Evolutionary conservation across 2,113 vertebrate genomes (phyloP).

Genomic region (Serinus canaria): DNA sequence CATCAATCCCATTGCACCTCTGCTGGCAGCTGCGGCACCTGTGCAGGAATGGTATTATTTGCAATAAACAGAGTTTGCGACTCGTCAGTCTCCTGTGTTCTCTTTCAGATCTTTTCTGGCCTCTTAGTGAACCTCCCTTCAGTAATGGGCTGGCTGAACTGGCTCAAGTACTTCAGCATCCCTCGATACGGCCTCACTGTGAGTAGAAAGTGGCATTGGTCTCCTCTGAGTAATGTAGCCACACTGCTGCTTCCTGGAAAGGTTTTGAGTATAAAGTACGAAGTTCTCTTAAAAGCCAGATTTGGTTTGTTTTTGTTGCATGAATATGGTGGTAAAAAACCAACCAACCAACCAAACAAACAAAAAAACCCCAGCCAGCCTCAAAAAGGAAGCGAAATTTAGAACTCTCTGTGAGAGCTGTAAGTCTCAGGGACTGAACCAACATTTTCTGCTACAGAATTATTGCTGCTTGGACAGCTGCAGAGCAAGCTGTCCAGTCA

Average conservation of each 20-base stretch:
- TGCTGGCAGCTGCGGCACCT: neutral
- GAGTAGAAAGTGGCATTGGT: conserved; percentile 1
- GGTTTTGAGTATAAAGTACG: neutral
- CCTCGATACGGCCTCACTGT: conserved; percentile 67
- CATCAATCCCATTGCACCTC: neutral
- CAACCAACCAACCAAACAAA: neutral
- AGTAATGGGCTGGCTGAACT: conserved; percentile 67
- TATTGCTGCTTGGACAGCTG: neutral
- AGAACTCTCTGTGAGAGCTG: neutral
- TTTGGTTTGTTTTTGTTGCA: neutral
- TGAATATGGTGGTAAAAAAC: neutral
- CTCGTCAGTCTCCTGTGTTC: neutral
- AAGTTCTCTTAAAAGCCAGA: neutral
- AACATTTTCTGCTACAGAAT: neutral
- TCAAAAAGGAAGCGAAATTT: neutral
- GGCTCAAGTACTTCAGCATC: conserved; percentile 73
- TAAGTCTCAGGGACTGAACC: neutral
- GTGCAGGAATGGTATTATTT: neutral
- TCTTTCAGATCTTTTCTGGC: conserved; percentile 69
- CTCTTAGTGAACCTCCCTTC: conserved; percentile 70
- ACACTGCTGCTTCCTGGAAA: neutral
- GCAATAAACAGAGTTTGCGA: neutral
- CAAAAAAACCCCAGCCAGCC: neutral
- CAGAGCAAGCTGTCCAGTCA: neutral
- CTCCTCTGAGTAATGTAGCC: neutral